A percentile compares a stretch with the other conserved stretches of the same genome.
phyloP scores from a whole-genome alignment of 1,140 invertebrate species.

The Lethocerus indicus region DNA sequence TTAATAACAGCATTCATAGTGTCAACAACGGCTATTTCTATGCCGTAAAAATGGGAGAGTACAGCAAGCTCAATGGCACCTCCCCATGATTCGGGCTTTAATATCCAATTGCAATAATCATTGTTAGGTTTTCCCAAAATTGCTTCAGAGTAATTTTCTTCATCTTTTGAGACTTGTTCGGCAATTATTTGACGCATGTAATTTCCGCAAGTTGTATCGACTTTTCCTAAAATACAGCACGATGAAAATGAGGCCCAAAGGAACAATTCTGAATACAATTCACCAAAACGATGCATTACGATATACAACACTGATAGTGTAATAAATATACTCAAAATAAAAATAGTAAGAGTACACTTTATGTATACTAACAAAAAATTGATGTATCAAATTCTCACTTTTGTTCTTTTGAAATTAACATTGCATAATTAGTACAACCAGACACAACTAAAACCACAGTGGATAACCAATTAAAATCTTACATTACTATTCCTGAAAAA shows the following conservation, averaged over 20 bases:
- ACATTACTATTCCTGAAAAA: too few relatives aligned
- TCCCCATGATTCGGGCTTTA: slow-evolving; percentile 74
- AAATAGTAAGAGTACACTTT: too few relatives aligned
- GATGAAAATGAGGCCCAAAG: too few relatives aligned
- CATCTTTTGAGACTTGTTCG: slow-evolving; percentile 55
- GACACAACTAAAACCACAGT: too few relatives aligned
- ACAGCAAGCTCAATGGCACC: slow-evolving; percentile 88
- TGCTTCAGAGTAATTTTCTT: slow-evolving; percentile 64
- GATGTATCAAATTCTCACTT: too few relatives aligned
- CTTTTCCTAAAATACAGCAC: slow-evolving; percentile 39
- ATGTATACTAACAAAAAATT: too few relatives aligned
- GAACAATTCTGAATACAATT: background rate
- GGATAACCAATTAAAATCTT: too few relatives aligned
- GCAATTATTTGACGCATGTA: slow-evolving; percentile 77
- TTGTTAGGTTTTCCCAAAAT: slow-evolving; percentile 69
- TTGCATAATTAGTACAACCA: too few relatives aligned
- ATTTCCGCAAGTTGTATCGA: slow-evolving; percentile 49
- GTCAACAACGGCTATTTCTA: slow-evolving; percentile 90
- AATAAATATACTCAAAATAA: too few relatives aligned
- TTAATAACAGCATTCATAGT: slow-evolving; percentile 79
- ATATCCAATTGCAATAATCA: slow-evolving; percentile 81
- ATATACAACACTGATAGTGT: too few relatives aligned
- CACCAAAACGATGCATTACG: background rate
- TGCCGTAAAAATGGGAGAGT: slow-evolving; percentile 67
- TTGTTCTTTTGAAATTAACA: too few relatives aligned